Evolutionary conservation across 2,113 vertebrate genomes (phyloP), one percentile per base, ranked within the genome.

Genomic region (Hypocryptadius cinnamomeus): DNA sequence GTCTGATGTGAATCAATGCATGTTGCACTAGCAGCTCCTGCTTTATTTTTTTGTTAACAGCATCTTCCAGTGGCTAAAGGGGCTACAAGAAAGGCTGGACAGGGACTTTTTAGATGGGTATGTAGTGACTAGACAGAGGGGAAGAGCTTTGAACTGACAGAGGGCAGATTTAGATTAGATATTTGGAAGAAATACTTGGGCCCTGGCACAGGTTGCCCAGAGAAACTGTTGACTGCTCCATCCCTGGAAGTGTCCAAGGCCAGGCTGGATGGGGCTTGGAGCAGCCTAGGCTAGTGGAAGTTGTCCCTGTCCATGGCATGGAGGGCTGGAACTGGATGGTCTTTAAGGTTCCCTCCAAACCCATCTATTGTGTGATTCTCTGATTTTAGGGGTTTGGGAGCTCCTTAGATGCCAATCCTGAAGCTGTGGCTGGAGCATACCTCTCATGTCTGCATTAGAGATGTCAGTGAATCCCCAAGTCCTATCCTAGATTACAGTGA

Each of bases 11-110:
- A 44, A 12, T 25, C 45, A 37, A 0, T 6, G 2, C 33, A 15
- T 0, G 0, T 39, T 28, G 50, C 10, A 35, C 15, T 31, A 11
- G 24, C 3, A 13, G 13, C 37, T 51, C 14, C 61, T 53, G 28
- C 39, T 87, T 50, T 74, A 4, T 53, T 8, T 74, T 61, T 70
- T 45, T 80, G 18, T 73, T 28, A 20, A 8, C 21, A n/a, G 27
- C 24, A 40, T 74, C 33, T 89, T 74, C 23, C 39, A 74, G 33
- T 39, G 39, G 28, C 60, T 74, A 25, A 60, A 53, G 33, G 8
- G 16, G 9, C 37, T 51, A 21, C 21, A 39, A 25, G 19, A 45
- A 59, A 21, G 39, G 33, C 24, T 53, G 20, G 33, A 30, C 2
- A 4, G 33, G 13, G 51, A 45, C 19, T 53, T 68, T 23, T 51